These are phyloP conservation scores for Gryllus longicercus DNA, from an alignment of 2,888 invertebrate genomes.

Conservation along the genomic window DNA sequence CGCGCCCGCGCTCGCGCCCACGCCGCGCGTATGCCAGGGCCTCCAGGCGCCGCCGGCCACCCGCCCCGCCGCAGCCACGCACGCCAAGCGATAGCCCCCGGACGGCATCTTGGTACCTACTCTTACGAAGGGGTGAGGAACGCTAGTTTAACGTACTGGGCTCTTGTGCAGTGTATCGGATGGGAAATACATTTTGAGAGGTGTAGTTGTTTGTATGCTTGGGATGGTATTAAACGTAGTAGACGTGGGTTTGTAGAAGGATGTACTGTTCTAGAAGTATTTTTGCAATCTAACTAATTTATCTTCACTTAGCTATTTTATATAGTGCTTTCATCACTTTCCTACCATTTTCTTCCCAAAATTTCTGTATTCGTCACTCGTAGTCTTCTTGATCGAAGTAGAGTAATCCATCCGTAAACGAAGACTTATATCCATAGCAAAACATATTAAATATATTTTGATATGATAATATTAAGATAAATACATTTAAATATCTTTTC, in stretches of 20 bases:
- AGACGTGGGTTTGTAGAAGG: too few species aligned
- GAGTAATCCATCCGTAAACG: background rate
- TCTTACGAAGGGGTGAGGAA: background rate
- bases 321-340: too few species aligned
- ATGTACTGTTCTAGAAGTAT: too few species aligned
- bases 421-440: background rate
- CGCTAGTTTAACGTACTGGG: background rate
- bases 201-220: too few species aligned
- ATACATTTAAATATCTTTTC: constrained; percentile 19
- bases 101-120: too few species aligned
- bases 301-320: too few species aligned
- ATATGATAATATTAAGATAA: background rate
- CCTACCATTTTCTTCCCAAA: background rate
- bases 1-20: constrained; percentile 17
- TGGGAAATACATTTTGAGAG: background rate
- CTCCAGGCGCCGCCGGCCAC: background rate
- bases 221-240: too few species aligned
- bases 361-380: background rate
- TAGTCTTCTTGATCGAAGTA: background rate
- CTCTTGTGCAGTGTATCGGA: background rate
- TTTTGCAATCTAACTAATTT: too few species aligned
- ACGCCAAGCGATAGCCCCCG: background rate
- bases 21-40: background rate
- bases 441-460: constrained; percentile 5
- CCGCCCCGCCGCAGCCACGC: background rate